Percentiles rank a stretch among this genome's conserved stretches.
phyloP scores from a whole-genome alignment of 2,113 vertebrate genomes.

The Hiodon tergisus region DNA sequence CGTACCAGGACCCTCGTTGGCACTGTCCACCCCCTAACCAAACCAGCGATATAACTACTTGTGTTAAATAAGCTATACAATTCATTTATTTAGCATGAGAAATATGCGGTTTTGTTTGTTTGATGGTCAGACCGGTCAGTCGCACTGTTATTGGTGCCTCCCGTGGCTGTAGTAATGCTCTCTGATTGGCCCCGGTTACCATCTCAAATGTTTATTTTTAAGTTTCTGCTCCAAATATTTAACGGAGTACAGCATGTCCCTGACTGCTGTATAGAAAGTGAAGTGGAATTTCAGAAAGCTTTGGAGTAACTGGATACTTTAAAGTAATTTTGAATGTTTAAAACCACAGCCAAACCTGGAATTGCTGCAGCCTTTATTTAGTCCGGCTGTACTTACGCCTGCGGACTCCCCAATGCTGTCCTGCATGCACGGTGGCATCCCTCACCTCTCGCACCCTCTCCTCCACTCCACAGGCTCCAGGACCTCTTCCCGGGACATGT shows the following conservation, averaged over 20 bases:
- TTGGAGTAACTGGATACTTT: too few species aligned
- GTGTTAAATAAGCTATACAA: background rate
- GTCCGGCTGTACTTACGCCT: background rate
- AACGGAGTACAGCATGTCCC: too few species aligned
- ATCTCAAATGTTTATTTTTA: too few species aligned
- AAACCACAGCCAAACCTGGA: background rate
- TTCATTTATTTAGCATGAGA: too few species aligned
- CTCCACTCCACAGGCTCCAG: conserved; percentile 39
- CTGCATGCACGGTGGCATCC: background rate
- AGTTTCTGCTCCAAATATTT: too few species aligned
- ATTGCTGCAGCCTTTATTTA: background rate
- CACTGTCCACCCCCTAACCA: background rate
- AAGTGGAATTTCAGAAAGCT: too few species aligned
- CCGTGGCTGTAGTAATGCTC: too few species aligned
- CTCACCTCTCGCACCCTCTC: background rate
- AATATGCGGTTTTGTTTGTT: background rate
- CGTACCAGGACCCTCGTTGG: conserved; percentile 13
- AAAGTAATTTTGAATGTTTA: too few species aligned
- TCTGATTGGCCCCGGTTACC: too few species aligned
- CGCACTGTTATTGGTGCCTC: too few species aligned
- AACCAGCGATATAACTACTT: background rate
- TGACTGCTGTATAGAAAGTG: too few species aligned
- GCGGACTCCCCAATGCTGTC: background rate
- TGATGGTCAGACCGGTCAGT: too few species aligned
- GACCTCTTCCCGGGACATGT: conserved; percentile 61